Evolutionary conservation across 2,888 invertebrate species (phyloP), one percentile per base, ranked within the genome.

Genomic region (Sesia bembeciformis): DNA sequence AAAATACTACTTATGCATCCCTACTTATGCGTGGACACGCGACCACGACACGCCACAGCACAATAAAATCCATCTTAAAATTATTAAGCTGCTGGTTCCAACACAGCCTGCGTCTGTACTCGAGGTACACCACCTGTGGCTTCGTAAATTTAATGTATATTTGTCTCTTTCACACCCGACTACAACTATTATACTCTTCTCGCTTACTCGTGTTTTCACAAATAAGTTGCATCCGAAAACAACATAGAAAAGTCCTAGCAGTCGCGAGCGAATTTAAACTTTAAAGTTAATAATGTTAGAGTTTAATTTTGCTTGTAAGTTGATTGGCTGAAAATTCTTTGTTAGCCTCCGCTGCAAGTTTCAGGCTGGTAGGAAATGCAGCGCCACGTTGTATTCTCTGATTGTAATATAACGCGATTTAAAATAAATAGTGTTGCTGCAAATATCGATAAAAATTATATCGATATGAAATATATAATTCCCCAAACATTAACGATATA

Each of bases 211-310:
- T 84, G 87, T 87, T 89, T 85, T 87, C 86, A 85, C 88, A 87
- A 88, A 89, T 88, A 88, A 87, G 81, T 85, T 86, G 81, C 81
- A 84, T 84, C 85, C 84, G 81, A 87, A 89, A 88, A 87, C 88
- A 87, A 87, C 81, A 85, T 82, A 85, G 82, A 87, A 85, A 85
- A 84, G 77, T 69, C 71, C 64, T 58, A 60, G 64, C 66, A 57
- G 60, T 54, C 54, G 56, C 66, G 65, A 56, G 54, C 62, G 58
- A 81, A 61, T 69, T 58, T 68, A 40, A 57, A 59, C 74, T 65
- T 57, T 79, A 72, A 23, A 49, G 4, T 0, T 0, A 6, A 4
- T 4, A 4, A 39, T 0, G 0, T 38, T 68, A 80, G 64, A 62
- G 74, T 65, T 53, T 49, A 58, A 54, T 74, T 76, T 77, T 3